phyloP scores from a whole-genome alignment of 2,888 invertebrate species.

The Syritta pipiens region DNA sequence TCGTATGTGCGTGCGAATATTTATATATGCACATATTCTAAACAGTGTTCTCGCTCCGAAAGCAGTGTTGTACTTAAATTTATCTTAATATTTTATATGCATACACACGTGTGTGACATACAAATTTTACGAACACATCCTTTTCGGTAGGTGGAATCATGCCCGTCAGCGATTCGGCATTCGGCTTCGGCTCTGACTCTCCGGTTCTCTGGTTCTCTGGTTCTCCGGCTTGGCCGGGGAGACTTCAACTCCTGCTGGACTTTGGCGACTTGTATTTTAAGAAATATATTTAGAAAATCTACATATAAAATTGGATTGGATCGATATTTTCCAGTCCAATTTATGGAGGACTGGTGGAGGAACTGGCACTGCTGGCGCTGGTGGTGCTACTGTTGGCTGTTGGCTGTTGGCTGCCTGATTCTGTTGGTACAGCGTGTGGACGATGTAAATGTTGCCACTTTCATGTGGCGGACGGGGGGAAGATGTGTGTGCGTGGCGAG shows the following conservation, averaged over 20 bases:
- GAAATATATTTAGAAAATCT: conserved; percentile 73
- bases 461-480: not conserved
- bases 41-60: conserved; percentile 67
- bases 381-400: not conserved
- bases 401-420: not conserved
- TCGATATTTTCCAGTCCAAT: conserved; percentile 72
- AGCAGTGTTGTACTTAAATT: conserved; percentile 69
- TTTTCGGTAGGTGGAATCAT: conserved; percentile 66
- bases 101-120: conserved; percentile 70
- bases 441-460: conserved; percentile 41
- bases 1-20: conserved; percentile 64
- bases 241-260: conserved; percentile 64
- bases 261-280: conserved; percentile 69
- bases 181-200: conserved; percentile 3
- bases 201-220: not conserved
- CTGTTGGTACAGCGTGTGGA: conserved; percentile 14
- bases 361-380: conserved; percentile 17
- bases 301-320: conserved; percentile 74
- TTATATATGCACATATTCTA: conserved; percentile 70
- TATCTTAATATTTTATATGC: conserved; percentile 69
- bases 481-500: not conserved
- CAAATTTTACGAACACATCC: conserved; percentile 69
- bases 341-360: conserved; percentile 49
- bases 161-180: conserved; percentile 67
- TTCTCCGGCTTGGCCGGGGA: conserved; percentile 8